Conservation (phyloP, 2,888 invertebrate species). For the Ctena decussata region DNA sequence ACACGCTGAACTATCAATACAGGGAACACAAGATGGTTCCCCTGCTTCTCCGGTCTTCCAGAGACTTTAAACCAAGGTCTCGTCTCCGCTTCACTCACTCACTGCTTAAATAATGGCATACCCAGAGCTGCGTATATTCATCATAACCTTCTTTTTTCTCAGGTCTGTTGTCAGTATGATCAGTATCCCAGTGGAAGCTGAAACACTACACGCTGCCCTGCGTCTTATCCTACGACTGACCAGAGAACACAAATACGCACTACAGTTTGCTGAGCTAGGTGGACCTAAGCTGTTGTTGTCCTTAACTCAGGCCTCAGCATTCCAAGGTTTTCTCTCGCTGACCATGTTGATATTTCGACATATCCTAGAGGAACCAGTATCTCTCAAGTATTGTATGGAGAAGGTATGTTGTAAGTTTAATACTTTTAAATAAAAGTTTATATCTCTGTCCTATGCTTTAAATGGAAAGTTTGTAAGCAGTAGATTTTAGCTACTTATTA, state of each 20-base stretch:
- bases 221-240: slow-evolving; percentile 92
- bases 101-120: too few species aligned
- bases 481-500: too few species aligned
- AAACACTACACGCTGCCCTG: slow-evolving; percentile 93
- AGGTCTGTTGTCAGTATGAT: slow-evolving; percentile 91
- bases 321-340: slow-evolving; percentile 92
- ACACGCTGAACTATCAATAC: too few species aligned
- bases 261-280: slow-evolving; percentile 91
- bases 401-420: slow-evolving; percentile 89
- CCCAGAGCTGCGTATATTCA: too few species aligned
- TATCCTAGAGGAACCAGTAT: slow-evolving; percentile 92
- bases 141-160: slow-evolving; percentile 55
- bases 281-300: slow-evolving; percentile 92
- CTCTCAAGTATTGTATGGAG: slow-evolving; percentile 92
- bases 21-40: too few species aligned
- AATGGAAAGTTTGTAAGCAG: too few species aligned
- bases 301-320: slow-evolving; percentile 91
- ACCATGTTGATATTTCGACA: slow-evolving; percentile 93
- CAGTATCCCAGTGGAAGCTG: slow-evolving; percentile 91
- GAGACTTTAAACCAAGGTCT: too few species aligned
- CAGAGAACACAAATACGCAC: slow-evolving; percentile 91
- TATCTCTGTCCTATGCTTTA: too few species aligned
- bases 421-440: too few species aligned
- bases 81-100: too few species aligned
- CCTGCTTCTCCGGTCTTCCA: too few species aligned